Base-by-base conservation (phyloP, 2,113 vertebrate genomes). In the Benitochromis conjunctus region DNA sequence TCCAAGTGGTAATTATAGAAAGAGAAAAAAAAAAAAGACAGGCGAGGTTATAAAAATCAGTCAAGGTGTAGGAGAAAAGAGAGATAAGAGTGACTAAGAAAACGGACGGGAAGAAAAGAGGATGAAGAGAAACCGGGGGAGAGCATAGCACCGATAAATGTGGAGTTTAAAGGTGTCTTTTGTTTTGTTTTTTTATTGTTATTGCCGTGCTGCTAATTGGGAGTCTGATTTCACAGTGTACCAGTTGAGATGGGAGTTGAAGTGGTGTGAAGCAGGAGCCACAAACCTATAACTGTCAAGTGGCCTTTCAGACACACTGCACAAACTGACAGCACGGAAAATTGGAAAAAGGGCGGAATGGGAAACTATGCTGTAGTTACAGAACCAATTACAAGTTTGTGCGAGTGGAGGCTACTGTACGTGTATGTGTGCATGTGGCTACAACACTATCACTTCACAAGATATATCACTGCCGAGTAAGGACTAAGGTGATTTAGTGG, bases 281-380 rank as follows among this genome's bases (percentile, higher is more conserved):
- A 80, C 86, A 84, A 76, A 82, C 79, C 81, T 91, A 80, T 74
- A 41, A 16, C 78, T 92, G 88, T 91, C 89, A 88, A 43, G 81
- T 87, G 16, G 18, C 69, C 58, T 82, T 81, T 89, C 79, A 89
- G 78, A 91, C 29, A 81, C 53, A 76, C 79, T 34, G 81, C 81
- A 82, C 86, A 91, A 89, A 88, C 81, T 92, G 92, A 92, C 92
- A 92, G 89, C 92, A 86, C 24, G 80, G 86, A 88, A 94, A 94
- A 94, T 87, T 91, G 90, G 81, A 90, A 90, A 82, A 62, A 90
- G 84, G 80, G 86, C 77, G 78, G 76, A 93, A 86, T 79, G 48
- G 51, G 53, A 86, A 87, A 89, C 83, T 81, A 64, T 76, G 89
- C 76, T 85, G 64, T 91, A 86, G 81, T 91, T 86, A 91, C 79